Conservation (phyloP, 2,888 invertebrate species). For the Automeris io region DNA sequence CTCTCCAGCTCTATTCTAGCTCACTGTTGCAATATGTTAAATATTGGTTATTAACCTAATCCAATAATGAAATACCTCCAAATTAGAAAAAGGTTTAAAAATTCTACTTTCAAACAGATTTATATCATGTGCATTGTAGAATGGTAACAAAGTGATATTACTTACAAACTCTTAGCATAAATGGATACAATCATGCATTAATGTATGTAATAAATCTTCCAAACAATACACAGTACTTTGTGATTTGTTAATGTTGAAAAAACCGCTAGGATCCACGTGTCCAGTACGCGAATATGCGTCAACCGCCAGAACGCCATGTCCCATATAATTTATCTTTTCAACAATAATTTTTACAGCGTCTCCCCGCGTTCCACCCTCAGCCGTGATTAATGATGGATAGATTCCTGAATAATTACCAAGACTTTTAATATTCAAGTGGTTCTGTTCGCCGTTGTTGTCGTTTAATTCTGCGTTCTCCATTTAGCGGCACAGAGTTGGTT, state of each 20-base stretch:
- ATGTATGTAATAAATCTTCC: conserved; percentile 43
- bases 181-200: conserved; percentile 42
- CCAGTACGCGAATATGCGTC: conserved; percentile 56
- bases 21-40: too few relatives aligned
- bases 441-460: conserved; percentile 24
- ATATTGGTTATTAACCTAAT: too few relatives aligned
- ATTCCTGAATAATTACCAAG: conserved; percentile 78
- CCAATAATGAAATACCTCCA: too few relatives aligned
- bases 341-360: conserved; percentile 74
- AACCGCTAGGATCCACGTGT: conserved; percentile 25
- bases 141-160: too few relatives aligned
- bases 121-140: too few relatives aligned
- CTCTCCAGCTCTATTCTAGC: too few relatives aligned
- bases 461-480: conserved; percentile 25
- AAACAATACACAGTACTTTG: conserved; percentile 37
- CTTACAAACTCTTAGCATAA: conserved; percentile 27
- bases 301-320: conserved; percentile 53
- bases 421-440: conserved; percentile 77
- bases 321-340: conserved; percentile 72
- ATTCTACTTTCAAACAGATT: too few relatives aligned
- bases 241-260: conserved; percentile 29
- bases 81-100: too few relatives aligned
- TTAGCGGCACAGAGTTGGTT: conserved; percentile 13
- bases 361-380: conserved; percentile 59
- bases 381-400: conserved; percentile 77